A percentile compares a stretch with the other conserved stretches of the same genome.
Conservation (phyloP, 2,113 vertebrate species). For the Motacilla alba region DNA sequence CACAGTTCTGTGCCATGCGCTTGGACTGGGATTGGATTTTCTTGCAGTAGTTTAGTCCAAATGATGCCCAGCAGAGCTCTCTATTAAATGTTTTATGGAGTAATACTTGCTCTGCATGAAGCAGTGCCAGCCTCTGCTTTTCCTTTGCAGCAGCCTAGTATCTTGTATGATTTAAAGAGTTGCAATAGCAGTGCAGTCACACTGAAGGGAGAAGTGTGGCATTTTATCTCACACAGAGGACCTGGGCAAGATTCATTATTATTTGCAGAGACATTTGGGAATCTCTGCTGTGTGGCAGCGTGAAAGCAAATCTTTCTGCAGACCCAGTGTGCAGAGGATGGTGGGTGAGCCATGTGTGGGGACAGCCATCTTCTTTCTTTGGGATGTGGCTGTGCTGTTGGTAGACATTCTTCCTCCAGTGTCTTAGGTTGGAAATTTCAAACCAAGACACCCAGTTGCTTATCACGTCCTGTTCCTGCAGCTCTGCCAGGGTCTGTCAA, state of each 20-base stretch:
- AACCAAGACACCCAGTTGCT: not conserved
- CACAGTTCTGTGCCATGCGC: not conserved
- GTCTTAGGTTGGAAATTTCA: too few species aligned
- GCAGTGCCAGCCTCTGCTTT: not conserved
- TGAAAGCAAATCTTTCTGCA: not conserved
- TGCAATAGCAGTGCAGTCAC: not conserved
- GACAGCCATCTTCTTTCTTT: not conserved
- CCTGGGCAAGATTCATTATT: not conserved
- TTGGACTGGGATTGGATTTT: slow-evolving; percentile 14
- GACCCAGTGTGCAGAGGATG: not conserved
- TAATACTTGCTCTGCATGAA: not conserved
- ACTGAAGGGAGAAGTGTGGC: not conserved
- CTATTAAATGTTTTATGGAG: slow-evolving; percentile 52
- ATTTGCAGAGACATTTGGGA: slow-evolving; percentile 15
- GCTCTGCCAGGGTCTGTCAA: not conserved
- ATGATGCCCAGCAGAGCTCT: slow-evolving; percentile 55
- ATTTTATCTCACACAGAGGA: not conserved
- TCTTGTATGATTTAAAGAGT: not conserved
- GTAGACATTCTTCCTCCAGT: not conserved
- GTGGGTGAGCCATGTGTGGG: not conserved
- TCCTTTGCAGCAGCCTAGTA: not conserved
- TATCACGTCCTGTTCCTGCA: not conserved
- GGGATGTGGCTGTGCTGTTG: not conserved
- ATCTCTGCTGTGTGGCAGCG: not conserved
- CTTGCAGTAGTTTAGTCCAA: slow-evolving; percentile 30